A percentile compares a stretch with the other conserved stretches of the same genome.
These are phyloP conservation scores for Leptoteleia sp. DNA, from an alignment of 1,140 invertebrate genomes.

Conservation along the genomic window DNA sequence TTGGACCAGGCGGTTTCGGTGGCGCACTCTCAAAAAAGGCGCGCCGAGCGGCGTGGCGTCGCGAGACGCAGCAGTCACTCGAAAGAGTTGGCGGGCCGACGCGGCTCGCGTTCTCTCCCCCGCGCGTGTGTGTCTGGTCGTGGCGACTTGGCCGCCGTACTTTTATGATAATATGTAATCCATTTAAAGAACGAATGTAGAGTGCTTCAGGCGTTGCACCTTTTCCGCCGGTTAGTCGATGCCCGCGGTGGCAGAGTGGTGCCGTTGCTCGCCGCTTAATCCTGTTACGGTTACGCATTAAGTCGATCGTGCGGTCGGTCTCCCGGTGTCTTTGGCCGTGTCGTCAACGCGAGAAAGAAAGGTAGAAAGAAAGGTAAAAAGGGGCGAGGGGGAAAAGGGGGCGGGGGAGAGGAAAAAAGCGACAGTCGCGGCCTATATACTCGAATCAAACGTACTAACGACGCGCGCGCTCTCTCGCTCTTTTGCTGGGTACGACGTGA, in stretches of 20 bases:
- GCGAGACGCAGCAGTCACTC: conserved; percentile 23
- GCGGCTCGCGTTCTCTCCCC: too few relatives aligned
- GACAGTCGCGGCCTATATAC: background rate
- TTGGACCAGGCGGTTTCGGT: conserved; percentile 11
- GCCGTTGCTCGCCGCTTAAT: conserved; percentile 70
- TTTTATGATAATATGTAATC: conserved; percentile 81
- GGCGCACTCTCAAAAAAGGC: conserved; percentile 21
- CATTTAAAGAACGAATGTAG: conserved; percentile 73
- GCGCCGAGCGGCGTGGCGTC: conserved; percentile 5
- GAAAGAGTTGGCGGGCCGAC: conserved; percentile 55
- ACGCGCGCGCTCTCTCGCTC: too few relatives aligned
- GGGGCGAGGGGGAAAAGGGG: too few relatives aligned
- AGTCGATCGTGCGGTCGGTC: conserved; percentile 52
- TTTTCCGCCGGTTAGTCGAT: conserved; percentile 71
- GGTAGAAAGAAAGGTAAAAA: too few relatives aligned
- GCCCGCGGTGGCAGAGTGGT: conserved; percentile 67
- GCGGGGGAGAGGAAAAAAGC: too few relatives aligned
- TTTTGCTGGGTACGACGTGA: too few relatives aligned
- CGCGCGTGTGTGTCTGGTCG: conserved; percentile 42
- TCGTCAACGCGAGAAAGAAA: too few relatives aligned
- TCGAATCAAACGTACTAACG: background rate
- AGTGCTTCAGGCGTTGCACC: conserved; percentile 62
- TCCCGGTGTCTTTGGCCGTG: conserved; percentile 31
- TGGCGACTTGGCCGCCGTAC: conserved; percentile 53
- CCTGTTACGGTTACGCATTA: conserved; percentile 73